Evolutionary conservation across 2,797 vertebrate genomes (phyloP), one percentile per base, ranked within the genome.

Genomic region (Trichosurus vulpecula): DNA sequence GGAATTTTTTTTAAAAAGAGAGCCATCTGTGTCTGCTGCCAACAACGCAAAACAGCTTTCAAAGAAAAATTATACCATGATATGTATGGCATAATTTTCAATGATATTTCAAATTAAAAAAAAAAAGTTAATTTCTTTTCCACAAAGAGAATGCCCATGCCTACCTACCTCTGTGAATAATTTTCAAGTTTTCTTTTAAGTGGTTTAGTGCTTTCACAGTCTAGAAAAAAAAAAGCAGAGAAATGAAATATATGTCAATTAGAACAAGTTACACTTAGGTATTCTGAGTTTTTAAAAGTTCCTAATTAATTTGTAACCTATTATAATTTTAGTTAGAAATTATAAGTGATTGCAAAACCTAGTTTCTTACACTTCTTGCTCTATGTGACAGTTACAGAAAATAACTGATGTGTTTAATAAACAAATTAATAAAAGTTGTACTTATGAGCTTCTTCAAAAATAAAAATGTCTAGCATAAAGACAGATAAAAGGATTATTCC

Each of bases 171-270:
- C 99, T 99, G 99, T 99, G 99, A 98, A 99, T 99, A 98, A 99
- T 99, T 99, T 99, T 99, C 99, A 99, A 99, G 99, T 99, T 99
- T 99, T 99, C 99, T 99, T 99, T 99, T 99, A 99, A 99, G 99
- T 99, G 99, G 99, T 99, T 99, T 99, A 99, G 99, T 99, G 99
- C 99, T 99, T 99, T 99, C 99, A 99, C 99, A 98, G 99, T 99
- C 99, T 99, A 98, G 89, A 90, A 95, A 94, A 97, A 94, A 94
- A 98, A 98, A 97, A 93, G 52, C 27, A 96, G 97, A 94, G 0
- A 92, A n/a, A 96, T 47, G 1, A 92, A 93, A 98, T 96, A 31
- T 54, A 87, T 27, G 22, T 87, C 25, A 51, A 51, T 87, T 29
- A 87, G 25, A 87, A 81, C 19, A 81, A 74, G 22, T 87, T 87